Base-by-base conservation (phyloP, 2,888 invertebrate genomes). In the Imbricaverruca yamaguchii region DNA sequence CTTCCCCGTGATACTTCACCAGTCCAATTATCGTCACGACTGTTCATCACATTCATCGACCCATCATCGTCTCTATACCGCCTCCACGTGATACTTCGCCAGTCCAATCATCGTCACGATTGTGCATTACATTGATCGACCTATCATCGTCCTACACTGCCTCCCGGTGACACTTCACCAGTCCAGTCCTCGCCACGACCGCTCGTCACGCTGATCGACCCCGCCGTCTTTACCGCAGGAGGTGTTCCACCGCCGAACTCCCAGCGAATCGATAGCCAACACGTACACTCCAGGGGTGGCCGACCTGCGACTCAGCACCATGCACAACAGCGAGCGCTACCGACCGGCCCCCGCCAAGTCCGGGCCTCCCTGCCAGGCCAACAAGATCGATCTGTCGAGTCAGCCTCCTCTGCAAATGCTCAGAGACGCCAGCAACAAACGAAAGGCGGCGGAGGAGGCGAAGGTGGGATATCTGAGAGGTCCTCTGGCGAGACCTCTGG, bases 321-420 rank as follows among this genome's bases (percentile, higher is more conserved):
- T 69, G 69, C 69, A 39, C 69, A 69, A 53, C 53, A 69, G 69
- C 69, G 69, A 69, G 18, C 69, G 69, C 53, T 69, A 53, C 69
- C 69, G 69, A 15, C 39, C 69, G 15, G 15, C 11, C 18, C 10
- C 39, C 18, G 53, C 13, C 18, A 15, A 15, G 0, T 59, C 59
- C 12, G 12, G 6, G 10, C 69, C 7, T 15, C 15, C 25, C 69
- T 69, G 69, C 18, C 39, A 39, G 7, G 25, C 15, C 9, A 39
- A 9, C 69, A 67, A 15, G 69, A 69, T 69, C 53, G 53, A 69
- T 53, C 69, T 69, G 18, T 8, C 3, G 25, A 25, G 3, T 39
- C 39, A 39, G 69, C 69, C 69, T 3, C 69, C 69, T 1, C 39
- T 69, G 69, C 69, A 18, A 18, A 53, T 69, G 69, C 25, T 69